These are phyloP conservation scores for Theropithecus gelada DNA, from an alignment of 2,113 vertebrate species.

Conservation along the genomic window DNA sequence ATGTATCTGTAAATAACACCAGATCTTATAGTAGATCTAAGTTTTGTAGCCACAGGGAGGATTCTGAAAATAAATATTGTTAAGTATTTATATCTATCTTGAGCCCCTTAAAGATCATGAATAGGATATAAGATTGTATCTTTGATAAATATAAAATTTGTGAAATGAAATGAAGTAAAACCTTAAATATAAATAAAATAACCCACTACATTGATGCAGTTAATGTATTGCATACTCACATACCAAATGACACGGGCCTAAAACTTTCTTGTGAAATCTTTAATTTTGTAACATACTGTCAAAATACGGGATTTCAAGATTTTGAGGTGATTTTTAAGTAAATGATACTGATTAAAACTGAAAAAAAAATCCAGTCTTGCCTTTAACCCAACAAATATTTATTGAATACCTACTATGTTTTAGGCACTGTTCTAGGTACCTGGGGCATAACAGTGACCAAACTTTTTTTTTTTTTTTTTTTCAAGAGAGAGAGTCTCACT, in stretches of 20 bases:
- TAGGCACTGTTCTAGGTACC: background rate
- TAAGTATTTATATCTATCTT: background rate
- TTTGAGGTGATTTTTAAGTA: conserved; percentile 23
- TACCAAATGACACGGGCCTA: background rate
- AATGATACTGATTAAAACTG: background rate
- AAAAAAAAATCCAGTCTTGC: background rate
- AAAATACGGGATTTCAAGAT: background rate
- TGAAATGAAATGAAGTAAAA: background rate
- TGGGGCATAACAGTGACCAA: background rate
- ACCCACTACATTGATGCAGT: background rate
- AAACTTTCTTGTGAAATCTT: background rate
- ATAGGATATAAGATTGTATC: background rate
- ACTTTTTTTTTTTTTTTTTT: background rate
- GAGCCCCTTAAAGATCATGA: background rate
- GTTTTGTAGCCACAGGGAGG: background rate
- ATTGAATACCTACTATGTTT: background rate
- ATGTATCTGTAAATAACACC: background rate
- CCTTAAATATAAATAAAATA: background rate
- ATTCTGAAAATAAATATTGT: background rate
- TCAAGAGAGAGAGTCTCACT: background rate
- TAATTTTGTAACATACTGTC: background rate
- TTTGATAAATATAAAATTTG: background rate
- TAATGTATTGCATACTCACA: background rate
- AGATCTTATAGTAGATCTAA: background rate
- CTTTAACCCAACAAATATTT: background rate